Percentiles rank a stretch among this genome's conserved stretches.
Conservation (phyloP, 2,797 vertebrate genomes). For the Momotus momota region DNA sequence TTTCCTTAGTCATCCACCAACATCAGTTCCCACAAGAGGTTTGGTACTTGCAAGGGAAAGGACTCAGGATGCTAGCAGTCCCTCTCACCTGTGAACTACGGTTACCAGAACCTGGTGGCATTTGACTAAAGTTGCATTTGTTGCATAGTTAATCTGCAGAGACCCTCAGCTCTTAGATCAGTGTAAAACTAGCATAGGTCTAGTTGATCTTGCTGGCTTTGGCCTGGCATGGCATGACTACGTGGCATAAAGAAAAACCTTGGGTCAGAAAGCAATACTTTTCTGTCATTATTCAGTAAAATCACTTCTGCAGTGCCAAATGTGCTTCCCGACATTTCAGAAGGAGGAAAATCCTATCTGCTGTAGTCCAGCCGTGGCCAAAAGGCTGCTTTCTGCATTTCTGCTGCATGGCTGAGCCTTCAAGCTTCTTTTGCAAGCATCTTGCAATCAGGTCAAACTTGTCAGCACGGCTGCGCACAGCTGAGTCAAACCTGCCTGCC, state of each 20-base stretch:
- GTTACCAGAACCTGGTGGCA: accelerated
- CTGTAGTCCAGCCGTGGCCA: neutral
- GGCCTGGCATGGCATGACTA: accelerated
- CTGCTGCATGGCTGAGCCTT: neutral
- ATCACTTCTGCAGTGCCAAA: accelerated
- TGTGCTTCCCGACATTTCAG: accelerated
- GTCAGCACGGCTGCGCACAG: accelerated
- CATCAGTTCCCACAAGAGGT: neutral
- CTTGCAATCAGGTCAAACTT: neutral
- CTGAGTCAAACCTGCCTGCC: neutral
- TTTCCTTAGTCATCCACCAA: neutral
- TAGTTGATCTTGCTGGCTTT: neutral
- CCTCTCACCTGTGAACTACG: neutral
- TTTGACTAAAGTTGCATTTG: neutral
- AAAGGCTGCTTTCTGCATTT: neutral
- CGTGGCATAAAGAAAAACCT: accelerated
- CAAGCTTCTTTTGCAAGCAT: accelerated
- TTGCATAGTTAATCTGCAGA: neutral
- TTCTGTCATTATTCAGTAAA: accelerated
- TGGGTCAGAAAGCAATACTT: neutral
- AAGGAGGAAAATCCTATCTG: neutral
- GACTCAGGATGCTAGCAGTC: neutral
- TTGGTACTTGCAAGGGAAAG: neutral
- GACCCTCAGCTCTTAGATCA: neutral
- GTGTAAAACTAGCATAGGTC: too few relatives aligned